Conservation (phyloP, 2,113 vertebrate genomes). For the Tringa solitaria region DNA sequence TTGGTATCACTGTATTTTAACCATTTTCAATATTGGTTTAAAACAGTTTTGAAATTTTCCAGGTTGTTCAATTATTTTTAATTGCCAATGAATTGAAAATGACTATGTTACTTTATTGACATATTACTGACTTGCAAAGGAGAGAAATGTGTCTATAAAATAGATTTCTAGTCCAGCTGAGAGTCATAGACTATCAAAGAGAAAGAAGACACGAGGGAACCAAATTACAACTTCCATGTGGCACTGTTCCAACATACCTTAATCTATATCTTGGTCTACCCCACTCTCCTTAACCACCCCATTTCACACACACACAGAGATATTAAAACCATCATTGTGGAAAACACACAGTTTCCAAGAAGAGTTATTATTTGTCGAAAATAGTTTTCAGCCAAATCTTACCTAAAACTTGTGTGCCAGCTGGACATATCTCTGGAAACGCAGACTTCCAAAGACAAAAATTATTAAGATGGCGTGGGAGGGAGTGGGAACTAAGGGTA, state of each 20-base stretch:
- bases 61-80: background rate
- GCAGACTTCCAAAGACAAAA: background rate
- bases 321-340: background rate
- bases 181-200: slow-evolving; percentile 13
- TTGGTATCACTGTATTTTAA: background rate
- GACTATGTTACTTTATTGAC: background rate
- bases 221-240: background rate
- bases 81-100: background rate
- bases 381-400: background rate
- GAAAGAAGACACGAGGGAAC: background rate
- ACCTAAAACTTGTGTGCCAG: background rate
- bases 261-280: background rate
- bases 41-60: background rate
- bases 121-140: background rate
- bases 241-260: background rate
- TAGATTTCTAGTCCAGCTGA: slow-evolving; percentile 12
- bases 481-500: background rate
- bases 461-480: accelerated
- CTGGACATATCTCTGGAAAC: background rate
- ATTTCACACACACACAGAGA: background rate
- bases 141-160: slow-evolving; percentile 11
- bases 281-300: background rate
- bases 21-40: background rate
- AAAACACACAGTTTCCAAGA: background rate
- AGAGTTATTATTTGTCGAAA: background rate